Conservation (phyloP, 2,888 invertebrate genomes). For the Tigriopus californicus region DNA sequence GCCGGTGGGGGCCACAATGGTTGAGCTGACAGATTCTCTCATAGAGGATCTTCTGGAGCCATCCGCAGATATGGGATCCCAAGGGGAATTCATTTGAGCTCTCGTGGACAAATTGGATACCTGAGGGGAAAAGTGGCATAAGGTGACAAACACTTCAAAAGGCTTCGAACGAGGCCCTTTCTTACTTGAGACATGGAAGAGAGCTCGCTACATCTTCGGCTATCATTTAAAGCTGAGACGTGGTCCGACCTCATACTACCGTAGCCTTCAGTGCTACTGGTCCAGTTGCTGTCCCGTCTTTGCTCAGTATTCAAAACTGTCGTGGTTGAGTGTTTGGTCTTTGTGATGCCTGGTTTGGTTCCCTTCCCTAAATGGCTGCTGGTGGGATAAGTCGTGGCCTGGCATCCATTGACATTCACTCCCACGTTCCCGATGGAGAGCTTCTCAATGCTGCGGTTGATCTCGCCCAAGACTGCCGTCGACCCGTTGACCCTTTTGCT, state of each 20-base stretch:
- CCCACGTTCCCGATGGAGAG: not conserved
- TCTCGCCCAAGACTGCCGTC: constrained; percentile 4
- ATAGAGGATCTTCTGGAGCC: not conserved
- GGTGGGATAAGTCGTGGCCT: not conserved
- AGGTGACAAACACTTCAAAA: too few relatives aligned
- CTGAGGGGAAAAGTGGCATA: not conserved
- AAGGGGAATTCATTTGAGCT: constrained; percentile 4
- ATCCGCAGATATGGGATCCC: not conserved
- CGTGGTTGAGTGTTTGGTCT: not conserved
- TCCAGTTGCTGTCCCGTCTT: constrained; percentile 12
- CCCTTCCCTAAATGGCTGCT: not conserved
- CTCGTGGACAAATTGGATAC: constrained; percentile 3
- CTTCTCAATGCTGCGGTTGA: constrained; percentile 14
- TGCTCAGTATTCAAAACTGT: too few relatives aligned
- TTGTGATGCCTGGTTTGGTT: not conserved
- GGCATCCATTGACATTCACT: not conserved
- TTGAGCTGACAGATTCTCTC: not conserved
- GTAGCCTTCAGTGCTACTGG: constrained; percentile 14
- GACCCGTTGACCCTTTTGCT: not conserved
- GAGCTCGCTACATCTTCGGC: constrained; percentile 11
- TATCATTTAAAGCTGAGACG: not conserved
- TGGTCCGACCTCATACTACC: constrained; percentile 13
- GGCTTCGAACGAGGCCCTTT: too few relatives aligned
- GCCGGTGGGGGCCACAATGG: not conserved
- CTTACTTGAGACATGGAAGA: not conserved